A percentile compares a stretch with the other conserved stretches of the same genome.
phyloP scores from a whole-genome alignment of 2,888 invertebrate genomes.

The Hirtodrosophila histrioides region DNA sequence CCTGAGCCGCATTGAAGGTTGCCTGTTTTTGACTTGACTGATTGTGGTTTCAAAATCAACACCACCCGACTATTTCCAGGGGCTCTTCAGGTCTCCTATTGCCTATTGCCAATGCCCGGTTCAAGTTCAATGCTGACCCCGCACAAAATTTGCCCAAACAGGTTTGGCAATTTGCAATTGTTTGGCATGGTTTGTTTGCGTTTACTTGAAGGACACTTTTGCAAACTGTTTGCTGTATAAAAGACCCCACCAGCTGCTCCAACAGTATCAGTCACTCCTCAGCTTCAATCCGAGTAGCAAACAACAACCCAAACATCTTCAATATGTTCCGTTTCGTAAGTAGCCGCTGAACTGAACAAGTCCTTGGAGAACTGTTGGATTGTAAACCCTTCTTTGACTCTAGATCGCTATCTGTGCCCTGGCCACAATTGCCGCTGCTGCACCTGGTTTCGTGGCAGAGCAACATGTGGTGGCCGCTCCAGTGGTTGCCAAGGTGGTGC shows the following conservation, averaged over 20 bases:
- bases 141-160: conserved; percentile 38
- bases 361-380: background rate
- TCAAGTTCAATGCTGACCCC: conserved; percentile 75
- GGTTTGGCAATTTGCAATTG: conserved; percentile 55
- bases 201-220: conserved; percentile 60
- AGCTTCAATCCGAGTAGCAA: conserved; percentile 48
- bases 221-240: conserved; percentile 53
- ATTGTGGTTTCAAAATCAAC: conserved; percentile 7
- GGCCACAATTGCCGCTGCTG: conserved; percentile 80
- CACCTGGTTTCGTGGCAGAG: conserved; percentile 75
- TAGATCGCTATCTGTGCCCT: conserved; percentile 77
- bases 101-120: conserved; percentile 30
- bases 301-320: conserved; percentile 22
- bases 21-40: conserved; percentile 4
- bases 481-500: conserved; percentile 79
- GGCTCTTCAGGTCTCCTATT: background rate
- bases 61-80: too few relatives aligned
- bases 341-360: conserved; percentile 13
- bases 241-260: conserved; percentile 16
- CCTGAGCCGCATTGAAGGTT: conserved; percentile 33
- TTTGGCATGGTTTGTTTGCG: conserved; percentile 26
- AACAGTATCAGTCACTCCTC: conserved; percentile 64
- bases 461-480: conserved; percentile 80
- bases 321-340: conserved; percentile 84
- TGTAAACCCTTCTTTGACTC: background rate